These are phyloP conservation scores for Miltochrista miniata DNA, from an alignment of 2,888 invertebrate genomes.

Conservation along the genomic window DNA sequence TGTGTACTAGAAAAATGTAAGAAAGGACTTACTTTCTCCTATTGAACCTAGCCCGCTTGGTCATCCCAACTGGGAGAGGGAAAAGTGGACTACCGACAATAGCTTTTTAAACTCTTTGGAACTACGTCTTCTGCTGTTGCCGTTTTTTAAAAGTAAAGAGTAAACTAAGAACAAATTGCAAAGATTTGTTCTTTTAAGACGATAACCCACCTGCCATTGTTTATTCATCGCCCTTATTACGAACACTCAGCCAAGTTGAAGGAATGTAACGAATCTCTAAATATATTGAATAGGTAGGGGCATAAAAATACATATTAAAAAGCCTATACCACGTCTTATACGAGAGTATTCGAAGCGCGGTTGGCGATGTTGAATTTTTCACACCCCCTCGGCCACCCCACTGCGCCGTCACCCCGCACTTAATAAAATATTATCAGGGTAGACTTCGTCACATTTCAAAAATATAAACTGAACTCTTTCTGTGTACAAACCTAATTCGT, in stretches of 20 bases:
- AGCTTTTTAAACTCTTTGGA: too few relatives aligned
- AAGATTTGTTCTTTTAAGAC: background rate
- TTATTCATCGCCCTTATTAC: slow-evolving; percentile 27
- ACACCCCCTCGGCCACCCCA: slow-evolving; percentile 50
- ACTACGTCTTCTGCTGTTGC: too few relatives aligned
- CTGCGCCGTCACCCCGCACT: slow-evolving; percentile 47
- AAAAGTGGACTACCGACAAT: too few relatives aligned
- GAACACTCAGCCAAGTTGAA: slow-evolving; percentile 28
- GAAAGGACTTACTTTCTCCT: too few relatives aligned
- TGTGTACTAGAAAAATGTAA: too few relatives aligned
- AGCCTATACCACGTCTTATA: slow-evolving; percentile 51
- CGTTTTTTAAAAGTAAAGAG: too few relatives aligned
- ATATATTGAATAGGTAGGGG: slow-evolving; percentile 46
- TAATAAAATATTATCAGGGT: slow-evolving; percentile 69
- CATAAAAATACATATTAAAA: slow-evolving; percentile 63
- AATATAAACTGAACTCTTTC: slow-evolving; percentile 39
- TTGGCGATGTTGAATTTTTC: slow-evolving; percentile 66
- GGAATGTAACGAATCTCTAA: slow-evolving; percentile 33
- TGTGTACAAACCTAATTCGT: slow-evolving; percentile 14
- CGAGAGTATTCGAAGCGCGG: slow-evolving; percentile 48
- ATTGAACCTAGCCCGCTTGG: too few relatives aligned
- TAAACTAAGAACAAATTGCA: background rate
- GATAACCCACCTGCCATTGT: background rate
- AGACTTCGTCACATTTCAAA: slow-evolving; percentile 73
- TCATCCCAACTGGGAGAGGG: too few relatives aligned